These are phyloP conservation scores for Lysandra bellargus DNA, from an alignment of 2,888 invertebrate species.

Conservation along the genomic window DNA sequence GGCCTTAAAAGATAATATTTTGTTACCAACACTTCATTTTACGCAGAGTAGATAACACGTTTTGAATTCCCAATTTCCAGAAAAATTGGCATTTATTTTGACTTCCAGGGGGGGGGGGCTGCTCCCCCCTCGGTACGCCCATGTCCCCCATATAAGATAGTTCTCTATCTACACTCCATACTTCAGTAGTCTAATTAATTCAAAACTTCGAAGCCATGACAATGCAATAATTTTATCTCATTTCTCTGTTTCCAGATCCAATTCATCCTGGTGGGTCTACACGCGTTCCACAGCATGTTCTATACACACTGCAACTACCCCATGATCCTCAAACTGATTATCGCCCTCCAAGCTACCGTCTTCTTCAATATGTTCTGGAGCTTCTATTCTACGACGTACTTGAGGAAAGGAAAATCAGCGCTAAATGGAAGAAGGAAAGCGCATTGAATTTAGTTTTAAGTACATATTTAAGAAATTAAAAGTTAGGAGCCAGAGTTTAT, in stretches of 20 bases:
- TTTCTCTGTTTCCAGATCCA: conserved; percentile 77
- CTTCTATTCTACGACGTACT: conserved; percentile 71
- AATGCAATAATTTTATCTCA: too few relatives aligned
- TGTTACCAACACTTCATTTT: too few relatives aligned
- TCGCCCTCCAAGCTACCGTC: conserved; percentile 80
- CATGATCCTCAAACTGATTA: conserved; percentile 78
- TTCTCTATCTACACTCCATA: too few relatives aligned
- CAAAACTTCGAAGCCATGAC: too few relatives aligned
- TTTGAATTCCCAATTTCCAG: too few relatives aligned
- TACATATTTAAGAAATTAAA: neutral
- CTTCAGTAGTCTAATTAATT: too few relatives aligned
- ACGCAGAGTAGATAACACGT: too few relatives aligned
- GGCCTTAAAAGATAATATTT: too few relatives aligned
- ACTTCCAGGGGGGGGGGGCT: too few relatives aligned
- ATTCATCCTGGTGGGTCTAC: conserved; percentile 84
- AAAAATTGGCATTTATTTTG: too few relatives aligned
- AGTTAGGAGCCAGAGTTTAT: neutral
- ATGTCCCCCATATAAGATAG: too few relatives aligned
- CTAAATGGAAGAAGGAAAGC: neutral
- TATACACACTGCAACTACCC: conserved; percentile 82
- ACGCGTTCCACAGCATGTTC: conserved; percentile 80
- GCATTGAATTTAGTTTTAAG: neutral
- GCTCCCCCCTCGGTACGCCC: too few relatives aligned
- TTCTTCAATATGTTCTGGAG: conserved; percentile 86
- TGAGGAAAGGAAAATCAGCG: neutral